Evolutionary conservation across 2,888 invertebrate genomes (phyloP).

Genomic region (Tuberolachnus salignus): DNA sequence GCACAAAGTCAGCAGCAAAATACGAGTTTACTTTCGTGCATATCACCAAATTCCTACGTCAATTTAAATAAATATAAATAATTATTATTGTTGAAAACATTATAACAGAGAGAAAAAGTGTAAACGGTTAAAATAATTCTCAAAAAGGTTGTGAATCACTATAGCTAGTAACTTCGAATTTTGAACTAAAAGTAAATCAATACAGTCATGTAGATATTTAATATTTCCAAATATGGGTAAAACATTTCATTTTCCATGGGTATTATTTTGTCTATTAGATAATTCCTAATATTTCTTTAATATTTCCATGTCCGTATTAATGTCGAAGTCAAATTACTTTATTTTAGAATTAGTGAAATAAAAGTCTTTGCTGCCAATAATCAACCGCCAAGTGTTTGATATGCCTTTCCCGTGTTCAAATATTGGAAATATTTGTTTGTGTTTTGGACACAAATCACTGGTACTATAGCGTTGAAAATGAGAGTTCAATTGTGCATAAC

Average conservation of each 20-base stretch:
- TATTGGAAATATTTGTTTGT: neutral
- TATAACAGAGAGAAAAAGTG: neutral
- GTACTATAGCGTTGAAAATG: neutral
- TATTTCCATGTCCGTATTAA: too few species aligned
- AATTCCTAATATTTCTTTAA: too few species aligned
- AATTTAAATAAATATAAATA: neutral
- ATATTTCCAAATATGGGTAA: neutral
- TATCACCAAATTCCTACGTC: neutral
- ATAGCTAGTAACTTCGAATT: too few species aligned
- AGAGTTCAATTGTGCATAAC: neutral
- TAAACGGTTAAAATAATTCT: neutral
- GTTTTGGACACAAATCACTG: neutral
- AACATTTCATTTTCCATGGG: neutral
- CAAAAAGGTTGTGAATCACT: too few species aligned
- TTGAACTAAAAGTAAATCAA: too few species aligned
- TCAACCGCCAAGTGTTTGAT: slow-evolving; percentile 5
- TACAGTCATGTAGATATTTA: too few species aligned
- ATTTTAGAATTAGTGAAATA: neutral
- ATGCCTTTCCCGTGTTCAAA: neutral
- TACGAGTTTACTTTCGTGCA: neutral
- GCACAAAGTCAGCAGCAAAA: neutral
- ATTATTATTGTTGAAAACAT: neutral
- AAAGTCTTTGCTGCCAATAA: slow-evolving; percentile 1
- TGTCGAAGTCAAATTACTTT: too few species aligned
- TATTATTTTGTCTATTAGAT: too few species aligned